Percentiles rank a stretch among this genome's conserved stretches.
phyloP scores from a whole-genome alignment of 2,797 vertebrate genomes.

The Sebastes hubbsi region DNA sequence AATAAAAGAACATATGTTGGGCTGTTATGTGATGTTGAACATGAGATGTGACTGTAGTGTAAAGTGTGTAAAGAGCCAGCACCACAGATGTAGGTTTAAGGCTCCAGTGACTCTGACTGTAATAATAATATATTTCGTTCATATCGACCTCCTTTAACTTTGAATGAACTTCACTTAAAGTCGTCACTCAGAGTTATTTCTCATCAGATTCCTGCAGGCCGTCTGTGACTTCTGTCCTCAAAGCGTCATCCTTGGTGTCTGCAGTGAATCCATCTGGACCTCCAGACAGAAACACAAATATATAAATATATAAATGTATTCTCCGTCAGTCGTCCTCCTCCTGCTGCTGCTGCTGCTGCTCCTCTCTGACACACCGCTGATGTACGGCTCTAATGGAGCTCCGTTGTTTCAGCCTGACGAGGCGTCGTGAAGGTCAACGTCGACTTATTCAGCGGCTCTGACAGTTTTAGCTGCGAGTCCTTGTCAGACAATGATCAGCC shows the following conservation, averaged over 20 bases:
- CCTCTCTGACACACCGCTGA: slow-evolving; percentile 22
- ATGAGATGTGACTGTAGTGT: not conserved
- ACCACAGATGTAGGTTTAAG: no score
- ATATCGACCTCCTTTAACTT: not conserved
- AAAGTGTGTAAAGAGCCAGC: no score
- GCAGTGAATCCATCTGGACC: slow-evolving; percentile 14
- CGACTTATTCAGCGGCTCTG: slow-evolving; percentile 30
- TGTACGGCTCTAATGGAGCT: slow-evolving; percentile 36
- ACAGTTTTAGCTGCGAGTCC: slow-evolving; percentile 43
- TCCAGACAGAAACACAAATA: not conserved
- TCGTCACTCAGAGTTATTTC: not conserved
- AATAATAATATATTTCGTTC: not conserved
- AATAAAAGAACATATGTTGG: not conserved
- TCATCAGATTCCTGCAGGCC: not conserved
- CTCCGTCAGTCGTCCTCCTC: not conserved
- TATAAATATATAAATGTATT: not conserved
- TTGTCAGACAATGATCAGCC: slow-evolving; percentile 19
- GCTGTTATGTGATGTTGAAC: not conserved
- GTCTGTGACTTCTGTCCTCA: not conserved
- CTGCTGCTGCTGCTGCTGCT: not conserved
- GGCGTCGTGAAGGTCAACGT: slow-evolving; percentile 42
- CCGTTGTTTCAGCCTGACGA: slow-evolving; percentile 24
- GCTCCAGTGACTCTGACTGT: no score
- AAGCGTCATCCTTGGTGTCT: not conserved
- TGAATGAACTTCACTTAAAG: not conserved